Evolutionary conservation across 1,140 invertebrate genomes (phyloP), one percentile per base, ranked within the genome.

Genomic region (Cotesia chilonis): DNA sequence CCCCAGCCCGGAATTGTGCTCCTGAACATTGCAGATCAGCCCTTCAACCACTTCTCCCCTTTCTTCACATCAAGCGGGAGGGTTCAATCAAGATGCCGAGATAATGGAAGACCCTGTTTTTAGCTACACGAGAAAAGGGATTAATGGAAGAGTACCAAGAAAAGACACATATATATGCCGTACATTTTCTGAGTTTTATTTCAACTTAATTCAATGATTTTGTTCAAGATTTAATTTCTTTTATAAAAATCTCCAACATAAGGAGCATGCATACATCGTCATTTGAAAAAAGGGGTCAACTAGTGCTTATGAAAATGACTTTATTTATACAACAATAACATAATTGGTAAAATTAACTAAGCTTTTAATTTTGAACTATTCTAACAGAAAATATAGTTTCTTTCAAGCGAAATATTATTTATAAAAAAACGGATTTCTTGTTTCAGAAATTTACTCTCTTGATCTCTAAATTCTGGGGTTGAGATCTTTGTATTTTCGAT

Each of bases 31-130:
- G 65, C 61, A 70, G 65, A 68, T 52, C 71, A 41, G 20, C 74
- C 63, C 72, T 73, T 74, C 74, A 47, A 65, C 71, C 57, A 74
- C 35, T 71, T 73, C 70, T 61, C 55, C 41, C 57, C 73, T 41
- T 54, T 41, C 55, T 28, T 38, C 36, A 60, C 72, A 68, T 55
- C 75, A 55, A 67, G 64, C 59, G 64, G 70, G 75, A 74, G 77
- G 76, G 82, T 77, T 83, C 80, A 84, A 84, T 82, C 83, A 82
- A 83, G 84, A 84, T 84, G 79, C 78, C 71, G 69, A 78, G 80
- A 84, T 85, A 85, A 85, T 85, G 78, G 78, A 79, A 81, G 66
- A 28, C 28, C 68, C 70, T 55, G 20, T 7, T 38, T 10, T 9
- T 14, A 52, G 54, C 59, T 51, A 66, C 9, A 59, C 57, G 9